These are phyloP conservation scores for Felis chaus DNA, from an alignment of 2,113 vertebrate genomes.

Conservation along the genomic window DNA sequence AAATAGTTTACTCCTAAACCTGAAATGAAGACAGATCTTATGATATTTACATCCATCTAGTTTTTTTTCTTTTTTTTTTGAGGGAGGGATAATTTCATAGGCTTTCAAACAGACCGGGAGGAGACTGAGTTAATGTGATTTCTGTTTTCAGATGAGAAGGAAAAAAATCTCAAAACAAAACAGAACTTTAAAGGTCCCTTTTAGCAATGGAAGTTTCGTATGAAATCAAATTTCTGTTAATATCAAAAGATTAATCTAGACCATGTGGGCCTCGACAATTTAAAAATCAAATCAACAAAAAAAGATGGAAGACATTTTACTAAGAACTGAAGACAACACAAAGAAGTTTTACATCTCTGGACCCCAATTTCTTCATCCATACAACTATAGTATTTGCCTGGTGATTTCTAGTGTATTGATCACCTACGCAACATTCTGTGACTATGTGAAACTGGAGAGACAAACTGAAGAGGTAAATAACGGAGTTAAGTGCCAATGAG, in stretches of 20 bases:
- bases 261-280: neutral
- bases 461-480: neutral
- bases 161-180: neutral
- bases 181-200: neutral
- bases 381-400: neutral
- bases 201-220: neutral
- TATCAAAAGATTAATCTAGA: neutral
- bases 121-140: neutral
- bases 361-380: neutral
- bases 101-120: neutral
- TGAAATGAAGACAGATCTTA: neutral
- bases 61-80: neutral
- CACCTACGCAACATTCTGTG: neutral
- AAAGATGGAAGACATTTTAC: neutral
- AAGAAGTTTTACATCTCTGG: neutral
- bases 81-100: neutral
- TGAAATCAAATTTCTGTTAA: neutral
- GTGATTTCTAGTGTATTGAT: neutral
- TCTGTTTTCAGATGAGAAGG: constrained; percentile 18
- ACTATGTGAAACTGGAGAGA: neutral
- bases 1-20: neutral
- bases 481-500: neutral
- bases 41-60: neutral
- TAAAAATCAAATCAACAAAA: neutral
- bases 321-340: neutral